phyloP scores from a whole-genome alignment of 2,888 invertebrate genomes.

The Venusia cambrica region DNA sequence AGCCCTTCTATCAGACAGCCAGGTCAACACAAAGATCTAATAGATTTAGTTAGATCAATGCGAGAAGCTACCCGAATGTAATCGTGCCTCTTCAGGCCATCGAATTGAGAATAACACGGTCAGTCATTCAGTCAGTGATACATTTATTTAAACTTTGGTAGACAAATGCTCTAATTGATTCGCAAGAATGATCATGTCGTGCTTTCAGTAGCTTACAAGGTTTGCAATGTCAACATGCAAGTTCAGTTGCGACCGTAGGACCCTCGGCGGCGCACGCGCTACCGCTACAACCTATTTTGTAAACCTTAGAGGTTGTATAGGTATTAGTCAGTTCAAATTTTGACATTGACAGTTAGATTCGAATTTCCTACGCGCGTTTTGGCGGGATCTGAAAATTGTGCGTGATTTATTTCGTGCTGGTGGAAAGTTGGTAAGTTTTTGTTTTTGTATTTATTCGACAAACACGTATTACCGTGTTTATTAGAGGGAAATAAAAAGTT shows the following conservation, averaged over 20 bases:
- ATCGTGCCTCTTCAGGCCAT: no score
- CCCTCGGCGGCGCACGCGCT: constrained; percentile 63
- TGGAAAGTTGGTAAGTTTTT: constrained; percentile 43
- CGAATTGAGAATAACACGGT: no score
- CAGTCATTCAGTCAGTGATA: no score
- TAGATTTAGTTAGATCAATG: no score
- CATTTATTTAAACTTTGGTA: no score
- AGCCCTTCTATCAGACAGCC: no score
- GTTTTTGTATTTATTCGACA: constrained; percentile 4
- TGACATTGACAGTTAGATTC: constrained; percentile 38
- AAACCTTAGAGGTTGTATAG: constrained; percentile 63
- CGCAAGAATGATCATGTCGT: constrained; percentile 41
- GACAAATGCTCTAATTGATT: constrained; percentile 33
- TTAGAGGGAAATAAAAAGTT: no score
- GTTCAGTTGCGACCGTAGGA: constrained; percentile 60
- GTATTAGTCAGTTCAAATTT: constrained; percentile 47
- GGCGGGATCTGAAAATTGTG: constrained; percentile 36
- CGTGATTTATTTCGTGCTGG: constrained; percentile 35
- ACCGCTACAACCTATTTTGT: constrained; percentile 63
- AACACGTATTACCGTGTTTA: constrained; percentile 43
- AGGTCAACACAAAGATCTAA: no score
- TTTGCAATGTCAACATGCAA: constrained; percentile 41
- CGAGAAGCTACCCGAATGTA: no score
- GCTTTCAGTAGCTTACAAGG: constrained; percentile 73
- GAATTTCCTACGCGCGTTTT: constrained; percentile 47